Evolutionary conservation across 1,140 invertebrate genomes (phyloP).

Genomic region (Drosophila grimshawi): DNA sequence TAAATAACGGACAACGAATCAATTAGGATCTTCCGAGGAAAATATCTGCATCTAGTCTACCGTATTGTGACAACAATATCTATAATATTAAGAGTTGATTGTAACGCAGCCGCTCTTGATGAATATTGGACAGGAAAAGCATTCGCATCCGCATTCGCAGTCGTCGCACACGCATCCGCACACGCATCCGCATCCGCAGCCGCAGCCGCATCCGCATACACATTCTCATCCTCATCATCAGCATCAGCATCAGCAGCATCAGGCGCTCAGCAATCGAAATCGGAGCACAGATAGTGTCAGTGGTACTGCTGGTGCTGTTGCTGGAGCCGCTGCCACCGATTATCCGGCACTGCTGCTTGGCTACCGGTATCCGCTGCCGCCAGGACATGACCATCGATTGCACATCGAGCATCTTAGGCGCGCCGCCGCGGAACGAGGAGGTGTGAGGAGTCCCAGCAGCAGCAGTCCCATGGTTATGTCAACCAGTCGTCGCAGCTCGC

Average conservation of each 20-base stretch:
- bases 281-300: background rate
- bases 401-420: slow-evolving; percentile 18
- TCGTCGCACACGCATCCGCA: slow-evolving; percentile 10
- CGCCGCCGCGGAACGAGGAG: slow-evolving; percentile 17
- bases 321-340: slow-evolving; percentile 14
- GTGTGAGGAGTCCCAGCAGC: slow-evolving; percentile 31
- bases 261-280: background rate
- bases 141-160: slow-evolving; percentile 42
- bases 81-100: slow-evolving; percentile 43
- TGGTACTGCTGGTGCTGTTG: background rate
- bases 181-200: slow-evolving; percentile 29
- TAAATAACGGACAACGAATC: slow-evolving; percentile 18
- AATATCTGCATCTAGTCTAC: slow-evolving; percentile 55
- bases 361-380: slow-evolving; percentile 58
- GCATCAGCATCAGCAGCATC: background rate
- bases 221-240: background rate
- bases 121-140: slow-evolving; percentile 75
- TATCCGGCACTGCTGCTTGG: slow-evolving; percentile 48
- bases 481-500: slow-evolving; percentile 88
- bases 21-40: slow-evolving; percentile 2
- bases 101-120: slow-evolving; percentile 60
- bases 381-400: slow-evolving; percentile 28
- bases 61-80: slow-evolving; percentile 43
- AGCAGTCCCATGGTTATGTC: slow-evolving; percentile 86
- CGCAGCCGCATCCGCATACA: background rate